Evolutionary conservation across 2,797 vertebrate genomes (phyloP).

Genomic region (Echiichthys vipera): DNA sequence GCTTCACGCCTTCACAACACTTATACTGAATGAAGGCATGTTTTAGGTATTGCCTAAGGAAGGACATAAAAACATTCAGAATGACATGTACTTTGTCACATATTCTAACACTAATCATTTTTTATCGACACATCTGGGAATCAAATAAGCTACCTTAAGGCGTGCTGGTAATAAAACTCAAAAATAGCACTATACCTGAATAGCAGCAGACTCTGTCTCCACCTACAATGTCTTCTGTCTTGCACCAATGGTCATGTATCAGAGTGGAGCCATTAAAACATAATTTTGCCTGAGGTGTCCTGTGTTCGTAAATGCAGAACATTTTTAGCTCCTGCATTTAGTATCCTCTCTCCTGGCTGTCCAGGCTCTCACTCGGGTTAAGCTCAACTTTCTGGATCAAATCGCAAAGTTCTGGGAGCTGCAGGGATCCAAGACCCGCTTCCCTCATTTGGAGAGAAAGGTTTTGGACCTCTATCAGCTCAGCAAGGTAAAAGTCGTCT

Average conservation of each 20-base stretch:
- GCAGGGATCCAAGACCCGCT: constrained; percentile 95
- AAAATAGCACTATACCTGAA: too few relatives aligned
- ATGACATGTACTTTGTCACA: neutral
- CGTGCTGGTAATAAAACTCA: neutral
- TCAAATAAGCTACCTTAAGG: neutral
- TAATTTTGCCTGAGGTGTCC: constrained; percentile 28
- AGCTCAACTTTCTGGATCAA: constrained; percentile 97
- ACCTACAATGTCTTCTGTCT: neutral
- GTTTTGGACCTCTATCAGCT: constrained; percentile 95
- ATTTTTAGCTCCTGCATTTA: neutral
- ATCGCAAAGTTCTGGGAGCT: constrained; percentile 99
- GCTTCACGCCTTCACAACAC: neutral
- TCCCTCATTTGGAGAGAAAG: constrained; percentile 96
- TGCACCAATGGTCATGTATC: neutral
- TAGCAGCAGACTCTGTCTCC: neutral
- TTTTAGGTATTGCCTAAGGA: neutral
- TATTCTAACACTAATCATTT: neutral
- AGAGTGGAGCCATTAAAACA: constrained; percentile 23
- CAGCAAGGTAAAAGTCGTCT: constrained; percentile 89
- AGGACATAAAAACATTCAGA: neutral
- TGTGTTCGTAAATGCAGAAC: constrained; percentile 5
- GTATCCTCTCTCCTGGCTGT: constrained; percentile 21
- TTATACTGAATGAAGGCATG: too few relatives aligned
- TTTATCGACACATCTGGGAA: neutral
- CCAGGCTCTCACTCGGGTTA: constrained; percentile 97